These are phyloP conservation scores for Hermodice carunculata DNA, from an alignment of 2,888 invertebrate genomes.

Conservation along the genomic window DNA sequence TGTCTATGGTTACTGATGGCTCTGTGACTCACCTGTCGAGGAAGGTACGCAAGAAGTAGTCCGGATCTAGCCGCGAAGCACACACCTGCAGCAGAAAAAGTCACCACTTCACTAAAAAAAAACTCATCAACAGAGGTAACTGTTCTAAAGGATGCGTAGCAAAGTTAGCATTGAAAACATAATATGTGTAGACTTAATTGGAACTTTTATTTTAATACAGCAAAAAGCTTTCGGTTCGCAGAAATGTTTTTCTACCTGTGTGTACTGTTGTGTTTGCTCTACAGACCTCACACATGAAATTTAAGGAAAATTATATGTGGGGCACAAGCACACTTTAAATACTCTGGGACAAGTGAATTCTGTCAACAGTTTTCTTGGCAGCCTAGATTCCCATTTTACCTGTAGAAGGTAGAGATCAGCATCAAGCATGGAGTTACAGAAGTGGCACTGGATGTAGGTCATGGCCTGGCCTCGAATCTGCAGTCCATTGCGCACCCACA, in stretches of 20 bases:
- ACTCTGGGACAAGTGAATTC: too few relatives aligned
- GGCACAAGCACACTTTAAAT: too few relatives aligned
- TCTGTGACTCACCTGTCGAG: conserved; percentile 80
- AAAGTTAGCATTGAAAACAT: not conserved
- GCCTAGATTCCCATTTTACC: too few relatives aligned
- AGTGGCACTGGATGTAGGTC: conserved; percentile 98
- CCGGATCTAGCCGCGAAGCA: conserved; percentile 87
- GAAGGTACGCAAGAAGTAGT: conserved; percentile 85
- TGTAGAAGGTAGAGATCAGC: conserved; percentile 96
- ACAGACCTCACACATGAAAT: too few relatives aligned
- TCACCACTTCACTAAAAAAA: too few relatives aligned
- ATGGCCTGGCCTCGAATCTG: conserved; percentile 99
- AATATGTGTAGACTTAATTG: not conserved
- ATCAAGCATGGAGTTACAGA: conserved; percentile 98
- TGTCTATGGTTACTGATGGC: too few relatives aligned
- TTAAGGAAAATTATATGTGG: too few relatives aligned
- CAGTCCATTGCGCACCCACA: conserved; percentile 97
- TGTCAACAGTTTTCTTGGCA: too few relatives aligned
- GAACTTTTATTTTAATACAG: too few relatives aligned
- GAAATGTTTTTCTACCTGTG: too few relatives aligned
- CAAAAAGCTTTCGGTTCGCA: too few relatives aligned
- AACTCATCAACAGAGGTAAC: not conserved
- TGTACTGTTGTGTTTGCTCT: too few relatives aligned
- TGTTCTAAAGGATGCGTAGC: not conserved
- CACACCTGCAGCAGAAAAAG: conserved; percentile 74